Evolutionary conservation across 2,888 invertebrate species (phyloP).

Genomic region (Lasioglossum malachurum): DNA sequence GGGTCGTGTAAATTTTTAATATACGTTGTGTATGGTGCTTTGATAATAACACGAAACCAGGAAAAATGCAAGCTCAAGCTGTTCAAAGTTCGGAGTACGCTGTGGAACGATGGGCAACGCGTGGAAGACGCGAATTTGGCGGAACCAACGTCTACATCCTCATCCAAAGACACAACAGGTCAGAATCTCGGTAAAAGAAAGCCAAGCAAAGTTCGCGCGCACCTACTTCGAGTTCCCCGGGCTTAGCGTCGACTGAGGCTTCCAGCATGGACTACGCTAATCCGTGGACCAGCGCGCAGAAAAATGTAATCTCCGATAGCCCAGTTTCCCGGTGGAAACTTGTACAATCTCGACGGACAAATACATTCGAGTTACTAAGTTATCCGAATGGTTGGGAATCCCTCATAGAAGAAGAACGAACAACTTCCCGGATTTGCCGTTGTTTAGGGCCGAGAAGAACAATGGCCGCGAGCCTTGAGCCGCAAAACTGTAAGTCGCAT

Average conservation of each 20-base stretch:
- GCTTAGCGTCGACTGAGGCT: not conserved
- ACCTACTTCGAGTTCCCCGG: not conserved
- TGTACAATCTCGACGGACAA: conserved; percentile 9
- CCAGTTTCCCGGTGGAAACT: conserved; percentile 6
- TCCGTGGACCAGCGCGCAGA: not conserved
- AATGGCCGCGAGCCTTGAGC: conserved; percentile 26
- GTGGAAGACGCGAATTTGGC: too few species aligned
- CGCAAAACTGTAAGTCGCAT: conserved; percentile 52
- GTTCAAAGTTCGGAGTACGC: not conserved
- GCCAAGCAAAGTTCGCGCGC: not conserved
- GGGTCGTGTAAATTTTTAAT: not conserved
- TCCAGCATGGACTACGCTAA: not conserved
- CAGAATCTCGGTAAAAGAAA: not conserved
- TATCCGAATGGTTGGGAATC: conserved; percentile 11
- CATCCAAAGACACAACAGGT: not conserved
- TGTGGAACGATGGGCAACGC: too few species aligned
- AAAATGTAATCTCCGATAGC: conserved; percentile 14
- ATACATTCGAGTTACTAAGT: conserved; percentile 21
- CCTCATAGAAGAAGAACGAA: conserved; percentile 19
- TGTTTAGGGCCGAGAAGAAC: conserved; percentile 25
- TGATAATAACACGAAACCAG: not conserved
- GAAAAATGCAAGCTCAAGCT: not conserved
- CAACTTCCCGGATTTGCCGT: conserved; percentile 12
- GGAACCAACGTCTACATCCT: not conserved
- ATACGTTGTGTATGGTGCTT: not conserved